Evolutionary conservation across 64 coral and sea anemone genomes (phyloP).

Genomic region (Montipora capricornis): DNA sequence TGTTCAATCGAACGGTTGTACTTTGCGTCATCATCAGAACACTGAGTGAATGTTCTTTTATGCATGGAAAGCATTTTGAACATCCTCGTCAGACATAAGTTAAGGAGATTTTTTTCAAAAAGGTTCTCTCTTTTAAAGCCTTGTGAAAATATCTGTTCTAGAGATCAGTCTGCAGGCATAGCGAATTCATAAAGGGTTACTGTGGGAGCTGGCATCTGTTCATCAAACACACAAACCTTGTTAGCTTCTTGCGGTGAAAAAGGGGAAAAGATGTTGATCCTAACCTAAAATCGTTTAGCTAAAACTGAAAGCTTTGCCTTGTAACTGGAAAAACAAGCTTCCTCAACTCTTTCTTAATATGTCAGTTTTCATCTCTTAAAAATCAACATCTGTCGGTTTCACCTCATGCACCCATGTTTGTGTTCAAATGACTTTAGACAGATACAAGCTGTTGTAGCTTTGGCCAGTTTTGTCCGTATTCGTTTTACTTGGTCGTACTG

Average conservation of each 20-base stretch:
- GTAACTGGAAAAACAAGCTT: too few species aligned
- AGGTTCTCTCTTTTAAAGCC: too few species aligned
- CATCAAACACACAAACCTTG: not conserved
- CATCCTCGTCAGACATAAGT: too few species aligned
- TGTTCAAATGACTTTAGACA: constrained; percentile 36
- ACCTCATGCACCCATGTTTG: not conserved
- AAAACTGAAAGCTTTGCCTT: not conserved
- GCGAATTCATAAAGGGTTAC: not conserved
- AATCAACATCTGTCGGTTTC: not conserved
- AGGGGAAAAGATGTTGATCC: not conserved
- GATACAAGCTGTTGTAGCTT: not conserved
- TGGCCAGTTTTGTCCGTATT: constrained; percentile 34
- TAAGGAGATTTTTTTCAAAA: too few species aligned
- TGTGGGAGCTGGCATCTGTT: not conserved
- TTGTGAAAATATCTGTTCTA: too few species aligned
- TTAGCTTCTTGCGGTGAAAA: not conserved
- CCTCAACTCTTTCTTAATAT: too few species aligned
- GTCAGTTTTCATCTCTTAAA: not conserved
- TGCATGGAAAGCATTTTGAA: too few species aligned
- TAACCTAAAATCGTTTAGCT: too few species aligned
- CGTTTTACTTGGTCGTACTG: not conserved
- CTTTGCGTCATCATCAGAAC: not conserved
- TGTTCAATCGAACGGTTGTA: not conserved
- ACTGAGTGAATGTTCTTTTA: too few species aligned
- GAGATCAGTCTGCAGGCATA: not conserved